These are phyloP conservation scores for Caenorhabditis briggsae DNA, from an alignment of 1,140 invertebrate species.

Conservation along the genomic window DNA sequence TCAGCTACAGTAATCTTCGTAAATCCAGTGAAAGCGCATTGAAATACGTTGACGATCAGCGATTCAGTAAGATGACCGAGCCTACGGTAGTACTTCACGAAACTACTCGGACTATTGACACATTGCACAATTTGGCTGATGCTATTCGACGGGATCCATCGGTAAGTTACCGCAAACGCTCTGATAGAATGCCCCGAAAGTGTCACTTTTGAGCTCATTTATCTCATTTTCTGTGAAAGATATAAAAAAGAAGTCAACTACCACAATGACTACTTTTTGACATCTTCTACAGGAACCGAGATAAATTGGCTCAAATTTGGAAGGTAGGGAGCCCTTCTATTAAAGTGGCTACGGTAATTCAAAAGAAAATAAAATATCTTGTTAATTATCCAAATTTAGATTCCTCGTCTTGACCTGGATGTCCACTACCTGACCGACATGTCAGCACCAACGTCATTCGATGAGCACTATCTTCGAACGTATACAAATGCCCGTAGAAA, in stretches of 20 bases:
- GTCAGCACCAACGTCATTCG: constrained; percentile 35
- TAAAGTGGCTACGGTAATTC: too few relatives aligned
- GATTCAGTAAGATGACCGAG: constrained; percentile 24
- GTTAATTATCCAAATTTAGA: background rate
- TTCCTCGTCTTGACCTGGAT: constrained; percentile 9
- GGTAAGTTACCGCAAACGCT: background rate
- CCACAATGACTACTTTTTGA: too few relatives aligned
- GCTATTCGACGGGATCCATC: constrained; percentile 22
- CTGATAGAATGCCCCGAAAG: too few relatives aligned
- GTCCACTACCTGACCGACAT: constrained; percentile 31
- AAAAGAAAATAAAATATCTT: too few relatives aligned
- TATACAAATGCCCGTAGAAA: constrained; percentile 21
- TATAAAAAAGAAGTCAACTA: too few relatives aligned
- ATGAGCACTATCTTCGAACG: constrained; percentile 40
- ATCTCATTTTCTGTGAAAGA: too few relatives aligned
- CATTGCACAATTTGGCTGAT: constrained; percentile 16
- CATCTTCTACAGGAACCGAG: too few relatives aligned
- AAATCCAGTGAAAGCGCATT: constrained; percentile 37
- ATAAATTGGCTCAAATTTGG: too few relatives aligned
- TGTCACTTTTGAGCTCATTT: too few relatives aligned
- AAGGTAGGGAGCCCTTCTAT: too few relatives aligned
- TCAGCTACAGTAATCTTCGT: constrained; percentile 30
- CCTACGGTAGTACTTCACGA: constrained; percentile 29
- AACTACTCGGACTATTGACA: constrained; percentile 36
- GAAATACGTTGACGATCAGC: constrained; percentile 39